Evolutionary conservation across 2,888 invertebrate genomes (phyloP), one percentile per base, ranked within the genome.

Genomic region (Agriopis leucophaearia): DNA sequence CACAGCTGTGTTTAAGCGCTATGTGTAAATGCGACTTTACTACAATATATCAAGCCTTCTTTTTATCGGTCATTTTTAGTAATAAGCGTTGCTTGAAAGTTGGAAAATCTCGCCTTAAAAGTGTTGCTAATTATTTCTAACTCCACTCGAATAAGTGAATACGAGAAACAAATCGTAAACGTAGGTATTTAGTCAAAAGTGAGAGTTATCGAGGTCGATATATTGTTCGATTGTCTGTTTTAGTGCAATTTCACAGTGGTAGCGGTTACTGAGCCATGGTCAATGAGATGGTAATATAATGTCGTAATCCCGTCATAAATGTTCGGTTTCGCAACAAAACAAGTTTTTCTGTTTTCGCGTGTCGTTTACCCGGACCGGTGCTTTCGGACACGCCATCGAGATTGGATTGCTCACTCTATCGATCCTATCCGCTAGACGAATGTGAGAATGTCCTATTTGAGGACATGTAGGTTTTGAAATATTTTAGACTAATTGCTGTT

Each of bases 211-310:
- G 81, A 83, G 85, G 86, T 79, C 83, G 73, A 58, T 70, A 67
- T 71, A 72, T 72, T 77, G 73, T 72, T 71, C 65, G 68, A 71
- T 73, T 77, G 73, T 72, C 72, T 66, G 69, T 65, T 78, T 76
- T 64, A 38, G 38, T 51, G 64, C 44, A 75, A 79, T 79, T 82
- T 82, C 81, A 78, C 80, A 81, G 70, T 75, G 67, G 57, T 66
- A 69, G 56, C 69, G 55, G 68, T 81, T 77, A 76, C 64, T 70
- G 67, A 76, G 80, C 81, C 84, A 85, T 80, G 87, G 86, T 85
- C 87, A 88, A 85, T 88, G 82, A 86, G 82, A 88, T 87, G 85
- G 76, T 85, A 83, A 85, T 85, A 75, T 78, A 73, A 79, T 87
- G 81, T 85, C 74, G 82, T 85, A 85, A 87, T 60, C 35, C 27